Evolutionary conservation across 2,113 vertebrate genomes (phyloP), one percentile per base, ranked within the genome.

Genomic region (Proterorhinus semilunaris): DNA sequence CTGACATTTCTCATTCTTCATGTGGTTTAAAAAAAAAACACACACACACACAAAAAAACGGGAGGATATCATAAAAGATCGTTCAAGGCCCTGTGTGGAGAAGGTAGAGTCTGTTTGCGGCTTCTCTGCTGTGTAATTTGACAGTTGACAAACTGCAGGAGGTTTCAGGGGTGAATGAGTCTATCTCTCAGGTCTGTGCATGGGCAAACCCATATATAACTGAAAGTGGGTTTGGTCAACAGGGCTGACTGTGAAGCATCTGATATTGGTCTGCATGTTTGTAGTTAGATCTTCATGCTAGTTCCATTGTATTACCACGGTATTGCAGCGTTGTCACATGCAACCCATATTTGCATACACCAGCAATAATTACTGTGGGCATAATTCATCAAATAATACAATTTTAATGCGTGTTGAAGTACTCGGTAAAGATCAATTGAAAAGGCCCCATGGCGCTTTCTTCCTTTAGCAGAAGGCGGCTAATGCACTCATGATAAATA

Each of bases 401-500:
- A 83, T 90, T 90, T 68, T 46, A 91, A 84, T 81, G 63, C 90
- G 83, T 86, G 7, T 71, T 87, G 86, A 84, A 80, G 82, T 85
- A 87, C 79, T 80, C 85, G 82, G 75, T 81, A 85, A 88, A 85
- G 88, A 91, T 79, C 76, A 94, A 94, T 95, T 62, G 88, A 92
- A 90, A 90, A 69, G 51, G 72, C 67, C 17, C 69, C 84, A 82
- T 67, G n/a, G 86, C 89, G 85, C 87, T 43, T 65, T 0, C 82
- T 81, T 88, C 10, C 87, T 79, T 66, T 48, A 80, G 84, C 84
- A 90, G 86, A 85, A 88, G 86, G 89, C 93, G 91, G 89, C 78
- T 89, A 93, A 92, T 92, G 71, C 78, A 64, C 62, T 89, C 66
- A 91, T 93, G 94, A 95, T 93, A 93, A 93, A 95, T 91, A 89